Base-by-base conservation (phyloP, 1,140 invertebrate species). In the Marisa cornuarietis region DNA sequence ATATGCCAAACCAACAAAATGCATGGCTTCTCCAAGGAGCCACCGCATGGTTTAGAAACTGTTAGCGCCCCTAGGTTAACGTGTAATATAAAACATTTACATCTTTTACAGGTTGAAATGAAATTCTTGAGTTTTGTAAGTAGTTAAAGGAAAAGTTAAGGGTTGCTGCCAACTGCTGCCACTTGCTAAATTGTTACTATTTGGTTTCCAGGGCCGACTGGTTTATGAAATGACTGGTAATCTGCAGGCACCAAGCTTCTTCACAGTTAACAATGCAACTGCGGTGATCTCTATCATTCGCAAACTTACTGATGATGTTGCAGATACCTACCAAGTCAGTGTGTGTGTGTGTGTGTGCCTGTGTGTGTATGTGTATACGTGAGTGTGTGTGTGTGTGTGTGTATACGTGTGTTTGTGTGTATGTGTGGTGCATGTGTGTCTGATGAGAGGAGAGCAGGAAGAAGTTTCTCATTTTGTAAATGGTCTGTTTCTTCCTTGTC, bases 181-280 rank as follows among this genome's bases (percentile, higher is more conserved):
- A 4, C 6, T 42, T 42, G 31, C 31, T 42, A 42, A 42, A 42
- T 42, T 42, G 3, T 42, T 42, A 22, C 63, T 65, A 13, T 26
- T 26, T 68, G n/a, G 42, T 58, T 76, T 68, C 49, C 65, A 79
- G 65, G 84, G 84, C 24, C 24, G 31, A n/a, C 74, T 88, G 13
- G 75, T 82, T 3, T 88, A 85, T 62, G 63, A 62, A 11, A 76
- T 85, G 4, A 76, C 80, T 76, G 87, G 87, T 26, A 85, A 85
- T 66, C 74, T 76, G 24, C 81, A 77, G 13, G 81, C 87, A 61
- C 81, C 85, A 31, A 78, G 73, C 73, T 88, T 83, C 83, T 88
- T 88, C 62, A 71, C 24, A 22, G 69, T 88, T 18, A 69, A 84
- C 72, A 65, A 75, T 16, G 71, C 24, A 51, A 84, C 82, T 26